Evolutionary conservation across 2,888 invertebrate species (phyloP).

Genomic region (Linyphia triangularis): DNA sequence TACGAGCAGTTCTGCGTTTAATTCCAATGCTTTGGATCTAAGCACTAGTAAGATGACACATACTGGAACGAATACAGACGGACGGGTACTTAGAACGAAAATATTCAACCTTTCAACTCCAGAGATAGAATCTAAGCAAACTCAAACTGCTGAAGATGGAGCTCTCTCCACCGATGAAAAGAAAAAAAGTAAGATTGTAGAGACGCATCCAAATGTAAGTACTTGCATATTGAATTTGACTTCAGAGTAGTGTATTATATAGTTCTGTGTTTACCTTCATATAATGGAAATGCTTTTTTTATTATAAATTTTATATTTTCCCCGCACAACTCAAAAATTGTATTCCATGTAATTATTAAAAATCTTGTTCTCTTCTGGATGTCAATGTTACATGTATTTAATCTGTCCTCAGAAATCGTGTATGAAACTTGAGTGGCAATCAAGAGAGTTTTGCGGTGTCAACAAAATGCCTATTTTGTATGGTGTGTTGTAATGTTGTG

Average conservation of each 20-base stretch:
- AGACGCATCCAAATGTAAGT: not conserved
- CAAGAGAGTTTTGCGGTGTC: too few species aligned
- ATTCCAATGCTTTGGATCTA: not conserved
- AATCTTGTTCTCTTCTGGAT: too few species aligned
- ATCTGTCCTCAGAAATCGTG: too few species aligned
- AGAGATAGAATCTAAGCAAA: not conserved
- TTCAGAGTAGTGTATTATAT: not conserved
- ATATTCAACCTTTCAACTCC: not conserved
- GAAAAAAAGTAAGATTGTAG: not conserved
- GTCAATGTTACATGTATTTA: too few species aligned
- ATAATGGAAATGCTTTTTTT: not conserved
- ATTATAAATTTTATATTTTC: too few species aligned
- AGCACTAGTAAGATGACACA: not conserved
- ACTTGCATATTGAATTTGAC: not conserved
- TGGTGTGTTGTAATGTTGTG: too few species aligned
- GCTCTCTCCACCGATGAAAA: not conserved
- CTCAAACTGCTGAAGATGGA: too few species aligned
- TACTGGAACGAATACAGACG: not conserved
- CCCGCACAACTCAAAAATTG: too few species aligned
- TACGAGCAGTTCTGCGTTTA: not conserved
- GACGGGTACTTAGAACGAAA: not conserved
- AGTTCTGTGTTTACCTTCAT: not conserved
- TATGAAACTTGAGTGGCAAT: too few species aligned
- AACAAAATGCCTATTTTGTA: too few species aligned
- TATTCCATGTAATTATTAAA: too few species aligned